Evolutionary conservation across 1,140 invertebrate genomes (phyloP).

Genomic region (Brachionus rotundiformis): DNA sequence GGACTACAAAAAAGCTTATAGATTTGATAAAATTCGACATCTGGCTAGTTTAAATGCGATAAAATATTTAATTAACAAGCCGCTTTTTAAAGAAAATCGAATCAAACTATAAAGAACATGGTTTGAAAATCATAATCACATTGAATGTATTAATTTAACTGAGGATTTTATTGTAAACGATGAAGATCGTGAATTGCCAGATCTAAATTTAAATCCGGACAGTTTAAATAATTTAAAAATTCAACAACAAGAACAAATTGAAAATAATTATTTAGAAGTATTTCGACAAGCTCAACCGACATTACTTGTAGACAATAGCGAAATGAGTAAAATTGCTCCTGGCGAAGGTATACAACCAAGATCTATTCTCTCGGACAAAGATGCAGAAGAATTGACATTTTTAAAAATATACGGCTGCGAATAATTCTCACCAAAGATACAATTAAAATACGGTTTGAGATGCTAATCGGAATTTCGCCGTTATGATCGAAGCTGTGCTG

Average conservation of each 20-base stretch:
- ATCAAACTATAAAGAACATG: neutral
- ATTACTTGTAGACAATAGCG: neutral
- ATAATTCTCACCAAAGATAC: neutral
- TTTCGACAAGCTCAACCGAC: neutral
- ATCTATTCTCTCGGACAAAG: neutral
- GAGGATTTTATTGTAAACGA: neutral
- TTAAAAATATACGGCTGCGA: neutral
- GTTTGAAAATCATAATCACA: neutral
- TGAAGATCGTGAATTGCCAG: neutral
- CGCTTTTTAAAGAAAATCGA: neutral
- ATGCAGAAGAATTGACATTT: slow-evolving; percentile 18
- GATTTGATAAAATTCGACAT: neutral
- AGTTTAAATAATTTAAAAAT: too few species aligned
- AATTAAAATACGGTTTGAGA: neutral
- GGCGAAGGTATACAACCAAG: neutral
- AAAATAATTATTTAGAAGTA: neutral
- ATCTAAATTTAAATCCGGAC: too few species aligned
- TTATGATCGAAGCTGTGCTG: neutral
- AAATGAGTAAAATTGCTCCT: neutral
- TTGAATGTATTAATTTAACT: neutral
- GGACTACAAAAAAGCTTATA: neutral
- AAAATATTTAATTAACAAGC: neutral
- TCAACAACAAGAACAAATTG: too few species aligned
- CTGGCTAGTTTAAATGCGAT: neutral
- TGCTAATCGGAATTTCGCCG: slow-evolving; percentile 25